Percentiles rank a stretch among this genome's conserved stretches.
phyloP scores from a whole-genome alignment of 2,113 vertebrate species.

The Tetrao urogallus region DNA sequence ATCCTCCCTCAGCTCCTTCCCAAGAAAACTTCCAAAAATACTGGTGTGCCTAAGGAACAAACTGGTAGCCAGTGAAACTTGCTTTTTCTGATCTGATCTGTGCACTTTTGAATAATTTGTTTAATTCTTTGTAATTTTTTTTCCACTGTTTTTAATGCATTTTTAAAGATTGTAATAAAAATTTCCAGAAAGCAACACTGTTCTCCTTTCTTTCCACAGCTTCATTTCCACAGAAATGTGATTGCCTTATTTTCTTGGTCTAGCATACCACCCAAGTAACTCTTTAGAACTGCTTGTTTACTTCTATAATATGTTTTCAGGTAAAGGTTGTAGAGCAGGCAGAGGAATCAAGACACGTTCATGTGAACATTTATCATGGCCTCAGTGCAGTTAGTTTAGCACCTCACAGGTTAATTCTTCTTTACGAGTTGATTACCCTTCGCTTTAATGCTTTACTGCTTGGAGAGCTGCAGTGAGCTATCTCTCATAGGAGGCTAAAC shows the following conservation, averaged over 20 bases:
- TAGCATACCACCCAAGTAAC: background rate
- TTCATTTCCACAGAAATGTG: background rate
- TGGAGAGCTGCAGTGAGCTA: background rate
- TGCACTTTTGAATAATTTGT: background rate
- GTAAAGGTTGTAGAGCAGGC: background rate
- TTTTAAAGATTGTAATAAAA: constrained; percentile 12
- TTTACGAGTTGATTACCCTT: background rate
- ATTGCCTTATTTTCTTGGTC: background rate
- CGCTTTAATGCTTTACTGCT: background rate
- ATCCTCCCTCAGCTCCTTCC: constrained; percentile 76
- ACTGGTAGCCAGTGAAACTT: background rate
- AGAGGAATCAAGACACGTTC: background rate
- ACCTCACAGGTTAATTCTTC: background rate
- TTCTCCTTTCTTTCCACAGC: background rate
- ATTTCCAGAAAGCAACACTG: background rate
- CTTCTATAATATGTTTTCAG: background rate
- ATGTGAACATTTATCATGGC: background rate
- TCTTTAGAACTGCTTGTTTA: rapidly evolving
- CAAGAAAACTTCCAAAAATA: constrained; percentile 18
- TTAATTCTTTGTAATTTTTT: background rate
- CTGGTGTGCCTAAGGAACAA: background rate
- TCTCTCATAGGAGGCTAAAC: background rate
- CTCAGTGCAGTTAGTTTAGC: background rate
- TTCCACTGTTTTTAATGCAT: background rate
- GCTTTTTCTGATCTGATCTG: background rate